phyloP scores from a whole-genome alignment of 2,888 invertebrate species.

The Heliconius cydno region DNA sequence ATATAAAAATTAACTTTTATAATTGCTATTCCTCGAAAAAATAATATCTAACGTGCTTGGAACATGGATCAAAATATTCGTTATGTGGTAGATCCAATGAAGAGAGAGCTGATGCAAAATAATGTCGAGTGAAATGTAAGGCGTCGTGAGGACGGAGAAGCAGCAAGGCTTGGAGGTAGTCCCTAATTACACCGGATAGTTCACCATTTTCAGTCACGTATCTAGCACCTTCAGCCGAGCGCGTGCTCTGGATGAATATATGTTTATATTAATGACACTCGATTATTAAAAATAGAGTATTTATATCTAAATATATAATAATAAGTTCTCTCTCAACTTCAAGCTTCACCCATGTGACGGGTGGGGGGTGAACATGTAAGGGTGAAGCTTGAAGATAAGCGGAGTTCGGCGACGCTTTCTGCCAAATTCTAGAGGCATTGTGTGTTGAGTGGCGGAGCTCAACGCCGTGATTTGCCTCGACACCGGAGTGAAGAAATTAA shows the following conservation, averaged over 20 bases:
- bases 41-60: constrained; percentile 72
- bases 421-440: no score
- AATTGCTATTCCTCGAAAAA: constrained; percentile 69
- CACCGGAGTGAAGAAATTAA: no score
- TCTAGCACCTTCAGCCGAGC: constrained; percentile 79
- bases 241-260: constrained; percentile 63
- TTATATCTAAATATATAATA: constrained; percentile 1
- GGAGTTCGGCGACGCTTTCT: no score
- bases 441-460: no score
- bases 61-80: constrained; percentile 75
- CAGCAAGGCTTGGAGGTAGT: constrained; percentile 84
- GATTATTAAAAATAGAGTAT: background rate
- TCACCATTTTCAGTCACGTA: constrained; percentile 84
- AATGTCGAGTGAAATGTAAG: constrained; percentile 81
- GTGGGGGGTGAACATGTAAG: no score
- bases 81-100: constrained; percentile 77
- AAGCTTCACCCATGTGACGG: no score
- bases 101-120: constrained; percentile 78
- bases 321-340: no score
- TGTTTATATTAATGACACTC: constrained; percentile 1
- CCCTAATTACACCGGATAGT: constrained; percentile 81
- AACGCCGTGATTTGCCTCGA: no score
- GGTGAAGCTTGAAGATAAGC: no score
- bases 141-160: constrained; percentile 83
- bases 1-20: background rate